Base-by-base conservation (phyloP, 2,797 vertebrate species). In the Ptychobarbus kaznakovi region DNA sequence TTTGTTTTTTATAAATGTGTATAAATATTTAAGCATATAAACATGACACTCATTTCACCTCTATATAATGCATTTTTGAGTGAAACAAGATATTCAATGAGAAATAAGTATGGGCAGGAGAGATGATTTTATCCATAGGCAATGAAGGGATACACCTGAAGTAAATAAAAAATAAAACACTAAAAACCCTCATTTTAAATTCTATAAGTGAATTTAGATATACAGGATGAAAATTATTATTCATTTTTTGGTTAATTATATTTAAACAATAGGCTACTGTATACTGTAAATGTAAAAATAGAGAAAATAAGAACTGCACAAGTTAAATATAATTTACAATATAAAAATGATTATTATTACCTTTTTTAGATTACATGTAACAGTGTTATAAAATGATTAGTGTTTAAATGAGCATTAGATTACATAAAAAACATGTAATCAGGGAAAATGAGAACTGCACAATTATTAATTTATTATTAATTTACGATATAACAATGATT, bases 11-110 rank as follows among this genome's bases (percentile, higher is more conserved):
- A 81, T 63, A 66, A 66, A 61, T 68, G 38, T 61, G 58, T 6
- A 77, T 35, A 40, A 35, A 63, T 79, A 46, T 78, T 79, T 58
- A 76, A 82, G 25, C 53, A 68, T 15, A 56, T 56, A 42, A 76
- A 53, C 9, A 51, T 49, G 2, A 46, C 12, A 44, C 35, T 9
- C 15, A 49, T 49, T 65, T 38, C 16, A 18, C 32, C 9, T 9
- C 32, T 3, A 38, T 38, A 38, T 35, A 2, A 68, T 38, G 16
- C 10, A 38, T 18, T 28, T 35, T 66, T 35, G 6, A 66, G 15
- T 8, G 1, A 65, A 38, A 40, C 35, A 38, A 20, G 16, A 66
- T 28, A 66, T 66, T 66, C 4, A 66, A 18, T 35, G 6, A 69
- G 35, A 18, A 20, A 70, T 42, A 70, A 44, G 4, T n/a, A 65